A percentile compares a stretch with the other conserved stretches of the same genome.
phyloP scores from a whole-genome alignment of 1,140 invertebrate genomes.

The Octopus bimaculoides region DNA sequence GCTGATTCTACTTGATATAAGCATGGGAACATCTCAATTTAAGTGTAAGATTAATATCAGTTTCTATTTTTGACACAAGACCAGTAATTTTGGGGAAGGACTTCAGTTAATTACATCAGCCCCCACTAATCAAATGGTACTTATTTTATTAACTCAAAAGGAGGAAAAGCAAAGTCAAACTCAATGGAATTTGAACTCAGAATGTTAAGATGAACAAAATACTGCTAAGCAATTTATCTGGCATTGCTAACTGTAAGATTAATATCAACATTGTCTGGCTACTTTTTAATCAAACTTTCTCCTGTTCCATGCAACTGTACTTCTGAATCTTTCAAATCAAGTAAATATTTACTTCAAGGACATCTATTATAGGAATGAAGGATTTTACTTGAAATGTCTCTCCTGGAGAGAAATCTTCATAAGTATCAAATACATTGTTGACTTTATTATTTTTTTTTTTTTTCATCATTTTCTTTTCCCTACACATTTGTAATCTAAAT shows the following conservation, averaged over 20 bases:
- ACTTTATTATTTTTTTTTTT: neutral
- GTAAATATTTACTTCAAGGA: constrained; percentile 1
- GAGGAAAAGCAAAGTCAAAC: no score
- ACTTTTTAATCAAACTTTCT: constrained; percentile 1
- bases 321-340: constrained; percentile 4
- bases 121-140: no score
- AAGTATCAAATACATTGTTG: neutral
- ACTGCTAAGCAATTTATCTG: no score
- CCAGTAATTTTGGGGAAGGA: no score
- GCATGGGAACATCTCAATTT: constrained; percentile 7
- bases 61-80: no score
- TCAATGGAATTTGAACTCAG: no score
- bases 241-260: no score
- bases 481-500: constrained; percentile 1
- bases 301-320: neutral
- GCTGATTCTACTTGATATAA: constrained; percentile 4
- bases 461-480: neutral
- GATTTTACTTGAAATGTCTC: constrained; percentile 1
- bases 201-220: no score
- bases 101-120: no score
- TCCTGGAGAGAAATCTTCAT: constrained; percentile 4
- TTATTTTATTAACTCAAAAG: no score
- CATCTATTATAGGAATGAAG: constrained; percentile 7
- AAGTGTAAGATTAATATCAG: no score
- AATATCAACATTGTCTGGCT: constrained; percentile 2